phyloP scores from a whole-genome alignment of 2,888 invertebrate genomes.

The Eilema depressum region DNA sequence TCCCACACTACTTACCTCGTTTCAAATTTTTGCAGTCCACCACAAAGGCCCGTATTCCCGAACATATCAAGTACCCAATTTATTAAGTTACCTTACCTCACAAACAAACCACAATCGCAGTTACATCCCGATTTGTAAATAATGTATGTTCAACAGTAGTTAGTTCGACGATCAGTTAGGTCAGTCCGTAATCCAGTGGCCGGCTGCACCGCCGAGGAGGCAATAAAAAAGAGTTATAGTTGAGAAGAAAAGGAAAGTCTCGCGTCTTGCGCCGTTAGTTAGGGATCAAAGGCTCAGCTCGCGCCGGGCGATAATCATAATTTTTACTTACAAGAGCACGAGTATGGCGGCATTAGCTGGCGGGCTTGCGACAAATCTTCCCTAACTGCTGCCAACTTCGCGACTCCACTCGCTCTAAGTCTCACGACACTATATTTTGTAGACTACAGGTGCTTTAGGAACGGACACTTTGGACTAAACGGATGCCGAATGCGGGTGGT shows the following conservation, averaged over 20 bases:
- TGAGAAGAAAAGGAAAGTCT: slow-evolving; percentile 85
- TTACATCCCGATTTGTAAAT: slow-evolving; percentile 63
- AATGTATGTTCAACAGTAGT: slow-evolving; percentile 66
- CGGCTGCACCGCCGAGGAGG: slow-evolving; percentile 70
- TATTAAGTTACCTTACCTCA: slow-evolving; percentile 27
- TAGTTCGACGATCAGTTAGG: slow-evolving; percentile 74
- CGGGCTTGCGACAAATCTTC: slow-evolving; percentile 84
- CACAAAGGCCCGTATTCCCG: background rate
- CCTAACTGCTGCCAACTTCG: slow-evolving; percentile 84
- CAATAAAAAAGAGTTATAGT: slow-evolving; percentile 88
- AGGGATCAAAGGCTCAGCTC: slow-evolving; percentile 84
- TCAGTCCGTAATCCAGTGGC: slow-evolving; percentile 81
- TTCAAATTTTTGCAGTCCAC: background rate
- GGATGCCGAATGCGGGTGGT: slow-evolving; percentile 33
- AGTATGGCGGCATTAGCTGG: slow-evolving; percentile 78
- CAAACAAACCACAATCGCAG: slow-evolving; percentile 42
- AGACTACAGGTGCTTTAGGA: slow-evolving; percentile 66
- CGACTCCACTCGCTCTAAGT: slow-evolving; percentile 72
- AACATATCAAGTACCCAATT: slow-evolving; percentile 16
- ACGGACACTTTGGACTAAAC: slow-evolving; percentile 43
- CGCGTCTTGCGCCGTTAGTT: slow-evolving; percentile 81
- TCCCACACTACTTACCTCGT: background rate
- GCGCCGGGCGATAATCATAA: slow-evolving; percentile 86
- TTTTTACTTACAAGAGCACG: slow-evolving; percentile 86
- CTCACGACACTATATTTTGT: slow-evolving; percentile 67